Percentiles rank a stretch among this genome's conserved stretches.
phyloP scores from a whole-genome alignment of 2,113 vertebrate genomes.

The Redunca redunca region DNA sequence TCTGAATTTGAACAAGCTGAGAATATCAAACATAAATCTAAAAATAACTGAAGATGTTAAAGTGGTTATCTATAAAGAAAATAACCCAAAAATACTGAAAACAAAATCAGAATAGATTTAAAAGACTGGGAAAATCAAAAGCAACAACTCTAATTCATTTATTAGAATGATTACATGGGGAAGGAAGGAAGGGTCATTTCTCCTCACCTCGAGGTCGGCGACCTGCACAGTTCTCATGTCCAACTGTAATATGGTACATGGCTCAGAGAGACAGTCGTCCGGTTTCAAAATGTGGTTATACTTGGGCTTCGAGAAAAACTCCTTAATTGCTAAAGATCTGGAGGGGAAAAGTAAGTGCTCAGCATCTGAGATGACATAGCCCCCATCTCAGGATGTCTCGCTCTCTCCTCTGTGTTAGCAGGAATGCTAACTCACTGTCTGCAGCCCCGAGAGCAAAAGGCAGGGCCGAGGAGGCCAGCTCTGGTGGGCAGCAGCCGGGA shows the following conservation, averaged over 20 bases:
- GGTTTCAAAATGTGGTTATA: constrained; percentile 83
- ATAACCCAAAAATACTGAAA: not conserved
- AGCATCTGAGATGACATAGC: not conserved
- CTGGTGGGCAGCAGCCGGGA: not conserved
- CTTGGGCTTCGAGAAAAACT: constrained; percentile 87
- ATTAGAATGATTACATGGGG: fast-evolving
- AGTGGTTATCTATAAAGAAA: not conserved
- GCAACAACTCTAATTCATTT: too few species aligned
- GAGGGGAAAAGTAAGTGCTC: not conserved
- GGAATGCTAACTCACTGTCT: not conserved
- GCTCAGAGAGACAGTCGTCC: constrained; percentile 80
- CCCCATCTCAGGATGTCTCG: not conserved
- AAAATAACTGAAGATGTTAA: not conserved
- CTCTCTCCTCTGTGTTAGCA: not conserved
- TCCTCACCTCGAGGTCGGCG: constrained; percentile 82
- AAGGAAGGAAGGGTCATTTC: not conserved
- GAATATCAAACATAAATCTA: not conserved
- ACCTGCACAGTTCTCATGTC: constrained; percentile 85
- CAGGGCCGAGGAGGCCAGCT: not conserved
- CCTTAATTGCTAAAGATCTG: constrained; percentile 84
- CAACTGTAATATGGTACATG: constrained; percentile 78
- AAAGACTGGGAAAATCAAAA: not conserved
- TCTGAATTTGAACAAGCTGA: not conserved
- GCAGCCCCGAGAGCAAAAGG: fast-evolving
- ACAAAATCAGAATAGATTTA: not conserved